Conservation (phyloP, 2,797 vertebrate genomes). For the Poeciliopsis gracilis region DNA sequence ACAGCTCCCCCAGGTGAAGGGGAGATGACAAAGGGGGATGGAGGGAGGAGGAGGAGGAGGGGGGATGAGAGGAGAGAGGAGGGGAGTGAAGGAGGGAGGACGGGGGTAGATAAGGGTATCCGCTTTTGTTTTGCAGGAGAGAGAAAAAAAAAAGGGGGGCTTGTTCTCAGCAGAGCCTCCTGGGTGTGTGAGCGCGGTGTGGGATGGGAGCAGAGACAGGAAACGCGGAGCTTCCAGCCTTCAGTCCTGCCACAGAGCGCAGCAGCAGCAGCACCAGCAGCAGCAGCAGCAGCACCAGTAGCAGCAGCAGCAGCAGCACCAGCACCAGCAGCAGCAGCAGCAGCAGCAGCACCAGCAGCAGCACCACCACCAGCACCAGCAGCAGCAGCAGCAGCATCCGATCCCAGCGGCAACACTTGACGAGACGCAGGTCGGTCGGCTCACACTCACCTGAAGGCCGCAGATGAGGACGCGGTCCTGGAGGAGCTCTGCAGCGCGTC, state of each 20-base stretch:
- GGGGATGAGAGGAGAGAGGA: background rate
- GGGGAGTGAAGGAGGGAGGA: conserved; percentile 20
- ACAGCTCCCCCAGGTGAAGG: conserved; percentile 76
- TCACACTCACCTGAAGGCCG: conserved; percentile 51
- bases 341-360: conserved; percentile 31
- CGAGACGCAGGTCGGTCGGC: background rate
- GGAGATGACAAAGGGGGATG: conserved; percentile 67
- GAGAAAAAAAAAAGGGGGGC: conserved; percentile 76
- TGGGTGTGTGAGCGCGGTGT: conserved; percentile 69
- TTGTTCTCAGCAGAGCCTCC: conserved; percentile 80
- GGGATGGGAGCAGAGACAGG: conserved; percentile 80
- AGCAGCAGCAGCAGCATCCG: conserved; percentile 47
- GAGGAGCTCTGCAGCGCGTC: conserved; percentile 16
- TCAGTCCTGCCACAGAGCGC: conserved; percentile 69
- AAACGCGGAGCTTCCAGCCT: conserved; percentile 48
- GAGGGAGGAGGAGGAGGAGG: conserved; percentile 6
- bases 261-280: conserved; percentile 59
- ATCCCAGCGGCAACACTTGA: conserved; percentile 39
- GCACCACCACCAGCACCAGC: too few relatives aligned
- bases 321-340: conserved; percentile 31
- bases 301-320: conserved; percentile 30
- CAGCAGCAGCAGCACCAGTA: conserved; percentile 41
- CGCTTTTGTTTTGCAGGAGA: conserved; percentile 81
- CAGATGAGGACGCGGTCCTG: conserved; percentile 36
- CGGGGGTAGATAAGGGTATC: conserved; percentile 39